Conservation (phyloP, 2,113 vertebrate genomes). For the Brienomyrus longianalis region DNA sequence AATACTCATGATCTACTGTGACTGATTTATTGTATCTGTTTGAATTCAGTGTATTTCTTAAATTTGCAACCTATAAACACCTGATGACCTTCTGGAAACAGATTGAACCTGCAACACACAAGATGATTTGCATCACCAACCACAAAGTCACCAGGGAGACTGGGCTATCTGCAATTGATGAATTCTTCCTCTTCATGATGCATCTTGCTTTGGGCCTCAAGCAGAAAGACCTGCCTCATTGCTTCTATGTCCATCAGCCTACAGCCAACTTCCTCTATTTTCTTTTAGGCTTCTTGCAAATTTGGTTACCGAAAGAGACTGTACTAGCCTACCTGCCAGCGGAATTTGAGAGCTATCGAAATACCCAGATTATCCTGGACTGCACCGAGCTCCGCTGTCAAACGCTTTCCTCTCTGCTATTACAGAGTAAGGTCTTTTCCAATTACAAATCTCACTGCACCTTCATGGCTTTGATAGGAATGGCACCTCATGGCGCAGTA, state of each 20-base stretch:
- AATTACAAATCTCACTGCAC: constrained; percentile 23
- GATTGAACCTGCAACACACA: neutral
- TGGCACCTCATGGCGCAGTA: constrained; percentile 22
- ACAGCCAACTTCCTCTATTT: constrained; percentile 18
- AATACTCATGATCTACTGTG: neutral
- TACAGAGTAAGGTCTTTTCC: constrained; percentile 23
- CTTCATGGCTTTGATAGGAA: constrained; percentile 19
- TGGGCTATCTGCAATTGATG: neutral
- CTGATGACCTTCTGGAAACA: neutral
- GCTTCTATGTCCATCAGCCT: neutral
- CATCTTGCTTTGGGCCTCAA: neutral
- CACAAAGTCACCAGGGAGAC: neutral
- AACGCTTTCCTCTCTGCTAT: constrained; percentile 14
- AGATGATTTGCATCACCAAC: neutral
- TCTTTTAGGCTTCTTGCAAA: neutral
- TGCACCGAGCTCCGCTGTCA: constrained; percentile 23
- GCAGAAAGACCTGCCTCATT: neutral
- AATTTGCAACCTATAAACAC: neutral
- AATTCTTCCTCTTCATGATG: neutral
- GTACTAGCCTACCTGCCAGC: neutral
- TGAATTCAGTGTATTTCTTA: neutral
- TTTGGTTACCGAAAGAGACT: constrained; percentile 16
- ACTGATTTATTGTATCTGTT: constrained; percentile 3
- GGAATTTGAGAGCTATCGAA: neutral
- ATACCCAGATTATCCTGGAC: constrained; percentile 22